Conservation (phyloP, 2,113 vertebrate genomes). For the Malaclemys terrapin region DNA sequence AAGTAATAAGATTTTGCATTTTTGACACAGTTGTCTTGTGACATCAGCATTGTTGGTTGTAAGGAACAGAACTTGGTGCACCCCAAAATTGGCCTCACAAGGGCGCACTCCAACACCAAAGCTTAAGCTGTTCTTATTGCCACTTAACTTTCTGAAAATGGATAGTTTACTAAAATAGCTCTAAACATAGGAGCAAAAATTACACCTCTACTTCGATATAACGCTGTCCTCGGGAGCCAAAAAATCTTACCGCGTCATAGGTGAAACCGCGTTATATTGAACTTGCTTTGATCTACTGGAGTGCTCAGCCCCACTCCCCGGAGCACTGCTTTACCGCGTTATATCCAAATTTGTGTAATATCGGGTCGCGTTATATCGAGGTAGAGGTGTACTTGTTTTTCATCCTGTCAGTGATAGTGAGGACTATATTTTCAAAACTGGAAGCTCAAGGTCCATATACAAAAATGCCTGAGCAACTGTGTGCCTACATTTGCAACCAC, state of each 20-base stretch:
- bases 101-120: neutral
- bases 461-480: neutral
- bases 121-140: neutral
- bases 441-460: conserved; percentile 20
- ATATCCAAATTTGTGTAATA: too few species aligned
- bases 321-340: too few species aligned
- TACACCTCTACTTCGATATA: neutral
- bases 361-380: too few species aligned
- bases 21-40: neutral
- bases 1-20: neutral
- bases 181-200: neutral
- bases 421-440: neutral
- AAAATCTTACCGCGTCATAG: too few species aligned
- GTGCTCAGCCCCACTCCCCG: too few species aligned
- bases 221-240: too few species aligned
- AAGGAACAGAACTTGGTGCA: neutral
- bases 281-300: too few species aligned
- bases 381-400: neutral
- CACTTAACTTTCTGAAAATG: neutral
- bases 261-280: too few species aligned
- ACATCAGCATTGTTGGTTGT: neutral
- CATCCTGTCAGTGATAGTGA: conserved; percentile 17
- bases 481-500: neutral
- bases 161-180: conserved; percentile 32
- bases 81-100: neutral